Conservation (phyloP, 2,888 invertebrate species). For the Teleogryllus oceanicus region DNA sequence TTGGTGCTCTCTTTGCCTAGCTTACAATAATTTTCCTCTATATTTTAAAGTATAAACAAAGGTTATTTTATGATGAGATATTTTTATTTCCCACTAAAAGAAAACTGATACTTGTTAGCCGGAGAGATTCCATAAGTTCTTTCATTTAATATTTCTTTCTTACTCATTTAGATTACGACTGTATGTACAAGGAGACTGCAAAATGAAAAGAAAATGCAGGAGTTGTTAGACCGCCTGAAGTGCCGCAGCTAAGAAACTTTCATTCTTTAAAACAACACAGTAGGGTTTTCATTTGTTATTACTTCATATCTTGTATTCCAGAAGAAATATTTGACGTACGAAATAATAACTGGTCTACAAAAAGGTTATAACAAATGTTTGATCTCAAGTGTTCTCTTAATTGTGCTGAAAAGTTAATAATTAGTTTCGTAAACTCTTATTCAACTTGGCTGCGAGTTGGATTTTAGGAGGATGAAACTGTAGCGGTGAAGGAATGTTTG, state of each 20-base stretch:
- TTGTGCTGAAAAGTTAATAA: constrained; percentile 7
- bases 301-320: neutral
- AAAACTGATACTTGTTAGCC: neutral
- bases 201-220: constrained; percentile 4
- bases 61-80: neutral
- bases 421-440: neutral
- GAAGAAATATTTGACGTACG: neutral
- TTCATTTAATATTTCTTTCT: neutral
- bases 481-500: neutral
- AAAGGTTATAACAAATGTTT: neutral
- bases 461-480: neutral
- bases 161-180: neutral
- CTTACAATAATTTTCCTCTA: no score
- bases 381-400: neutral
- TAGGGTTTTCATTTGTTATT: neutral
- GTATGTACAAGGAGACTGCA: neutral
- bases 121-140: neutral
- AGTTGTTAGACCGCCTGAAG: neutral
- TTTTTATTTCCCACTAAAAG: neutral
- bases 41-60: no score
- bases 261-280: neutral
- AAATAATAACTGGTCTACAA: constrained; percentile 10
- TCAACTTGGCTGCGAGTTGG: neutral
- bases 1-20: no score
- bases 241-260: neutral